These are phyloP conservation scores for Thamnaconus septentrionalis DNA, from an alignment of 2,113 vertebrate species.

Conservation along the genomic window DNA sequence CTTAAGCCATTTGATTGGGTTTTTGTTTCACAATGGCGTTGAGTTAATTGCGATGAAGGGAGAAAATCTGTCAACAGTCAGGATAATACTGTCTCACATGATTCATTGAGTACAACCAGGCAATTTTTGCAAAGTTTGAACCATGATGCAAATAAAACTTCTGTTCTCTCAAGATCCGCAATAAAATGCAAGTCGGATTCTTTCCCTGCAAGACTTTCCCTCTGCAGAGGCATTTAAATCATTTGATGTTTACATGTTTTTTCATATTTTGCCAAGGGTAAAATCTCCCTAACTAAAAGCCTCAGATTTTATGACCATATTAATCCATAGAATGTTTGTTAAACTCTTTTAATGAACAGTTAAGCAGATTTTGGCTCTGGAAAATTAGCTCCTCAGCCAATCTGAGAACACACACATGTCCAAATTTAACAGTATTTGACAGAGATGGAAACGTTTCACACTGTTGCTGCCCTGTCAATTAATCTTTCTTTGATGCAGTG, in stretches of 20 bases:
- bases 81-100: background rate
- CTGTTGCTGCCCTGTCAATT: background rate
- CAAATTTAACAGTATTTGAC: no score
- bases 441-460: no score
- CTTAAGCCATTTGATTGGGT: slow-evolving; percentile 13
- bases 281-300: no score
- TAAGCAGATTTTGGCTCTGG: no score
- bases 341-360: slow-evolving; percentile 20
- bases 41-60: slow-evolving; percentile 15
- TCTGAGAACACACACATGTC: background rate
- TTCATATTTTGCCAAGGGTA: no score
- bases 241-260: no score
- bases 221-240: no score
- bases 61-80: slow-evolving; percentile 31
- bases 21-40: slow-evolving; percentile 3
- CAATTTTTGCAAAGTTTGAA: background rate
- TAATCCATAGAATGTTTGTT: slow-evolving; percentile 3
- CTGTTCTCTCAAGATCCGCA: background rate
- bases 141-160: background rate
- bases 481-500: slow-evolving; percentile 4
- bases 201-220: no score
- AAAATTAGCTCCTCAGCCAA: background rate
- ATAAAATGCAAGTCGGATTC: background rate
- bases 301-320: background rate
- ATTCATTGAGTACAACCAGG: no score